Evolutionary conservation across 2,888 invertebrate species (phyloP).

Genomic region (Cantharis rufa): DNA sequence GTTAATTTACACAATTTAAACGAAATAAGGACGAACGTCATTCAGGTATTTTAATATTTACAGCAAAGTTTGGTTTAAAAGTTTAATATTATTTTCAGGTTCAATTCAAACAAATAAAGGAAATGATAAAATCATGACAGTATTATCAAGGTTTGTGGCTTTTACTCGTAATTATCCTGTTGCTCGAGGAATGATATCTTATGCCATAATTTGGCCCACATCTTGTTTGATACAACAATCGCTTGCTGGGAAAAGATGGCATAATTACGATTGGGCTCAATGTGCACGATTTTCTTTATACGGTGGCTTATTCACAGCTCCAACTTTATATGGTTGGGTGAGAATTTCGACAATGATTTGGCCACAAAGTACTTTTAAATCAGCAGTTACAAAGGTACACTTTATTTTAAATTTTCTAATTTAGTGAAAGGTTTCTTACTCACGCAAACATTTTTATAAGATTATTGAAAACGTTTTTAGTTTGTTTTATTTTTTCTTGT

Average conservation of each 20-base stretch:
- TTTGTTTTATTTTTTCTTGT: background rate
- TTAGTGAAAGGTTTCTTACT: background rate
- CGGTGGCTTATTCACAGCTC: conserved; percentile 81
- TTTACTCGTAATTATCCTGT: conserved; percentile 58
- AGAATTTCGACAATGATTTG: conserved; percentile 75
- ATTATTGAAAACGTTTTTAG: too few species aligned
- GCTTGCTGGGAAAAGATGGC: conserved; percentile 66
- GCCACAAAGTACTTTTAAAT: conserved; percentile 71
- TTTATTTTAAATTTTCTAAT: background rate
- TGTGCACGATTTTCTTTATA: conserved; percentile 75
- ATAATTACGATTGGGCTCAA: conserved; percentile 72
- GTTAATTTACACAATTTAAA: background rate
- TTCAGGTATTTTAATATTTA: background rate
- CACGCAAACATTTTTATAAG: background rate
- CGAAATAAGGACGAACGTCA: background rate
- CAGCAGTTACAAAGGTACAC: conserved; percentile 72
- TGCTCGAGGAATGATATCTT: conserved; percentile 71
- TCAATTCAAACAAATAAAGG: background rate
- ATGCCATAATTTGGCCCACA: conserved; percentile 73
- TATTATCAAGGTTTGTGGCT: conserved; percentile 57
- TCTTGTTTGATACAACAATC: conserved; percentile 75
- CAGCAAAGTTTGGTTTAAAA: background rate
- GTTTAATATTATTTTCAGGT: background rate
- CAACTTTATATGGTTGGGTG: conserved; percentile 80
- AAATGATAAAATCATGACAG: conserved; percentile 46